Evolutionary conservation across 2,797 vertebrate genomes (phyloP), one percentile per base, ranked within the genome.

Genomic region (Pseudomugil gertrudae): DNA sequence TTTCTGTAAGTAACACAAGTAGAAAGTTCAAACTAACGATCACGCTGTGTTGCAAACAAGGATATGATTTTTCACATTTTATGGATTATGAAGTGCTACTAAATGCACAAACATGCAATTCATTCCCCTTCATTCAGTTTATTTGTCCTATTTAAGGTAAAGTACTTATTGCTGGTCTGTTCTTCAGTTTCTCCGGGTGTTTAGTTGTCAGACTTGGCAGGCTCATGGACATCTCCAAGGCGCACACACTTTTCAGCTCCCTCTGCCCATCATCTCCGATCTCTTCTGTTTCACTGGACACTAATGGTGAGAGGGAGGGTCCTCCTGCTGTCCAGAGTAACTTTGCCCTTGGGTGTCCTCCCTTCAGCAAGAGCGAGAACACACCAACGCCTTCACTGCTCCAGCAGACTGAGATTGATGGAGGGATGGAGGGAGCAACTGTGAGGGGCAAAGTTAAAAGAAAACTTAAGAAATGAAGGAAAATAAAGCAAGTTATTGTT

Each of bases 371-470:
- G 30, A 94, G 72, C 0, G 92, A 92, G 85, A 94, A 95, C 45
- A 94, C 90, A 1, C 93, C 91, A 0, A 94, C 81, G 0, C 92
- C 92, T 63, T 90, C 90, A 4, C 84, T 90, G 83, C 87, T 92
- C 93, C 95, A 95, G 59, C 91, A 94, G 72, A 96, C 94, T 1
- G 94, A 95, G 84, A 94, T 63, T 0, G 84, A 88, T 0, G 77
- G 56, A 64, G 91, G 91, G 43, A 94, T 83, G 66, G 74, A 85
- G 6, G 94, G 94, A 84, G 90, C 73, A 14, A 76, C 93, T 94
- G 36, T 8, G 26, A 24, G 57, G 14, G 9, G n/a, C 48, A 38
- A 38, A 63, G 13, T 33, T 3, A 53, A 59, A 29, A 13, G n/a
- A 50, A 21, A 17, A 4, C 3, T 38, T 14, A 24, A 17, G 53